phyloP scores from a whole-genome alignment of 2,888 invertebrate species.

The Julus scanicus region DNA sequence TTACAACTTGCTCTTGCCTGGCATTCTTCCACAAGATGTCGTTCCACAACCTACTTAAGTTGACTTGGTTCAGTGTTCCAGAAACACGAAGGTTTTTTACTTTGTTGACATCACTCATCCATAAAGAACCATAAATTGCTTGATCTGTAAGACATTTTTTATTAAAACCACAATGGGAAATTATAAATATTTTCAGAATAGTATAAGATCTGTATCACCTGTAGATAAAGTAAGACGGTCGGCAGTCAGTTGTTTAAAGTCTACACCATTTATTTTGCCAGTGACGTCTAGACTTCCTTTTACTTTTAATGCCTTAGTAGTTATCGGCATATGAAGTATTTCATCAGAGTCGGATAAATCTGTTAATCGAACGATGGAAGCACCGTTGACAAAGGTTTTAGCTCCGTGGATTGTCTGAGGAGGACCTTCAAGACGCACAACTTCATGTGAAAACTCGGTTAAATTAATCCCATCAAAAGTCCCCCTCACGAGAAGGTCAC shows the following conservation, averaged over 20 bases:
- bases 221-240: constrained; percentile 44
- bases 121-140: background rate
- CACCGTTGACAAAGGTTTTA: constrained; percentile 37
- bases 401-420: constrained; percentile 15
- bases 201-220: no score
- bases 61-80: constrained; percentile 15
- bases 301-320: background rate
- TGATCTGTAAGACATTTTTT: background rate
- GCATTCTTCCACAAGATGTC: constrained; percentile 48
- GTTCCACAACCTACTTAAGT: background rate
- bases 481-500: background rate
- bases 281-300: constrained; percentile 21
- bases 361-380: background rate
- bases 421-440: background rate
- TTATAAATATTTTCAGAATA: background rate
- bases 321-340: background rate
- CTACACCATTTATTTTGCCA: constrained; percentile 25
- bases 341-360: background rate
- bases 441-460: background rate
- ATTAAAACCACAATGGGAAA: background rate
- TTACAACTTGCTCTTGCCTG: background rate
- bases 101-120: background rate
- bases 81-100: constrained; percentile 14
- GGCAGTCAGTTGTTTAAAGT: background rate
- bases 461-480: constrained; percentile 32